Evolutionary conservation across 2,888 invertebrate genomes (phyloP).

Genomic region (Lepidonotus clava): DNA sequence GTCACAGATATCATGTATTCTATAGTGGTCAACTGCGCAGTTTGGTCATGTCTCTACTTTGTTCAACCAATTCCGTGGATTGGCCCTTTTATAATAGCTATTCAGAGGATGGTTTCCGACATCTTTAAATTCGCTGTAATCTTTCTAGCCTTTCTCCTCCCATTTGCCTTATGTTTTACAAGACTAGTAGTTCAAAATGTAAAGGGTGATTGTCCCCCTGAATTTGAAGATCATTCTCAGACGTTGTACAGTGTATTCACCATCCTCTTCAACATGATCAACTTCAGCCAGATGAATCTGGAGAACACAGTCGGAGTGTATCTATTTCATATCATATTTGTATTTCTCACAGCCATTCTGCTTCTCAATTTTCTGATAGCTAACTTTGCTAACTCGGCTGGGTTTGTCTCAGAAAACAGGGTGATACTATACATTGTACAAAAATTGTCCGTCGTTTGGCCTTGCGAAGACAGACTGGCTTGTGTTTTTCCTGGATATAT

Average conservation of each 20-base stretch:
- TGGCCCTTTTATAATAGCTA: constrained; percentile 1
- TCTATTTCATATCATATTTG: neutral
- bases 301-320: neutral
- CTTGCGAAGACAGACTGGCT: constrained; percentile 2
- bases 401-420: constrained; percentile 9
- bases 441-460: neutral
- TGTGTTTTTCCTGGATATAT: neutral
- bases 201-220: neutral
- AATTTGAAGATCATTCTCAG: neutral
- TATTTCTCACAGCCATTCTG: constrained; percentile 13
- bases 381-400: constrained; percentile 3
- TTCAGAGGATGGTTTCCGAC: constrained; percentile 13
- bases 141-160: neutral
- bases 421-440: neutral
- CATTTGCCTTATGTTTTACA: neutral
- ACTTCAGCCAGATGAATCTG: constrained; percentile 2
- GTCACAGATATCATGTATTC: neutral
- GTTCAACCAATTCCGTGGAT: neutral
- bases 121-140: neutral
- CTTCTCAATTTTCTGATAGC: constrained; percentile 22
- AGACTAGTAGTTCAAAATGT: neutral
- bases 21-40: neutral
- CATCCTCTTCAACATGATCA: constrained; percentile 25
- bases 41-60: neutral
- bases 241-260: constrained; percentile 1